phyloP scores from a whole-genome alignment of 2,797 vertebrate genomes.

The Apogon hyalosoma region DNA sequence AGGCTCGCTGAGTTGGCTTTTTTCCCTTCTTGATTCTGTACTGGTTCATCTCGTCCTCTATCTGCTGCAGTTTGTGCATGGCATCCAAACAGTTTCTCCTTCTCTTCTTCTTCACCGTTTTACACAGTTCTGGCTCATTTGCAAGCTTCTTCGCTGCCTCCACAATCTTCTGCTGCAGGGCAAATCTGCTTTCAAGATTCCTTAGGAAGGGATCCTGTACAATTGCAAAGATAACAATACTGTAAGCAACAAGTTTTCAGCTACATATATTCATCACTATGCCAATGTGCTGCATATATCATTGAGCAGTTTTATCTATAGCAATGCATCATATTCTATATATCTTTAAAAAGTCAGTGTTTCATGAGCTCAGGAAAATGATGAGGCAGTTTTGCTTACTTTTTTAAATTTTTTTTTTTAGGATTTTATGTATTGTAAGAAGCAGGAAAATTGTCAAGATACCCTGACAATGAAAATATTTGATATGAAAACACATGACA shows the following conservation, averaged over 20 bases:
- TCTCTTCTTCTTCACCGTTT: constrained; percentile 95
- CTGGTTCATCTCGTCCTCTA: constrained; percentile 96
- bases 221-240: constrained; percentile 1
- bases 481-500: too few relatives aligned
- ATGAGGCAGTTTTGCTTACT: too few relatives aligned
- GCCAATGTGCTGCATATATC: neutral
- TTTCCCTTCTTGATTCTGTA: constrained; percentile 94
- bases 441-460: too few relatives aligned
- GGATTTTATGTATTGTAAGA: too few relatives aligned
- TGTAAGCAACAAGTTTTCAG: neutral
- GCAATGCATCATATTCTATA: too few relatives aligned
- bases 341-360: too few relatives aligned
- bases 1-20: constrained; percentile 91
- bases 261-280: too few relatives aligned
- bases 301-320: neutral
- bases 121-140: constrained; percentile 90
- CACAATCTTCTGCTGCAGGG: constrained; percentile 96
- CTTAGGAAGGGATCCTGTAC: constrained; percentile 92
- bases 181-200: constrained; percentile 94
- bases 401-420: too few relatives aligned
- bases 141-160: constrained; percentile 97
- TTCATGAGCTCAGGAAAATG: neutral
- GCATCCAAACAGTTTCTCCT: constrained; percentile 94
- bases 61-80: constrained; percentile 93
- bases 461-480: too few relatives aligned